Percentiles rank a stretch among this genome's conserved stretches.
phyloP scores from a whole-genome alignment of 2,113 vertebrate genomes.

The Carlito syrichta region DNA sequence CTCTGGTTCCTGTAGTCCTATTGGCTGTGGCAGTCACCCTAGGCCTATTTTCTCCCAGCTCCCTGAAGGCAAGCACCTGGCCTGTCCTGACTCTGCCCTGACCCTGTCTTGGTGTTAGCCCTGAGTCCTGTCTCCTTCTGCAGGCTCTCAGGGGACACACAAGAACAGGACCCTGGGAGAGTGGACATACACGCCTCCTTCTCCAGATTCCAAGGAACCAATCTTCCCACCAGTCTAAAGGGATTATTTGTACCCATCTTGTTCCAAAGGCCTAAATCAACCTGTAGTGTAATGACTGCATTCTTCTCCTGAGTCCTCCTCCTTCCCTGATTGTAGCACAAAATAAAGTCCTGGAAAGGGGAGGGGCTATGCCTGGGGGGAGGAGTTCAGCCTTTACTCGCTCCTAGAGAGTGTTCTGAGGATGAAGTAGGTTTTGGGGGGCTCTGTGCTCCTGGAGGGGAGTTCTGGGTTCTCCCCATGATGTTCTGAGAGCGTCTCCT shows the following conservation, averaged over 20 bases:
- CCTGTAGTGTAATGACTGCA: not conserved
- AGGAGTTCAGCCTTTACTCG: no score
- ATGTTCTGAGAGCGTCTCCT: not conserved
- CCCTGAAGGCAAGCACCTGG: not conserved
- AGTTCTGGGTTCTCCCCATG: not conserved
- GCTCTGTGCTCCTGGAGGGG: no score
- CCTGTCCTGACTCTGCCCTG: no score
- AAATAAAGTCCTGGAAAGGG: not conserved
- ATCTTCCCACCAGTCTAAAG: not conserved
- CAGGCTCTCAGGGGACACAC: not conserved
- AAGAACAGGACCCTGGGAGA: not conserved
- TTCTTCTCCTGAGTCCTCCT: not conserved
- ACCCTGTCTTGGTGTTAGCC: no score
- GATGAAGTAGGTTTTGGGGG: not conserved
- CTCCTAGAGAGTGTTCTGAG: not conserved
- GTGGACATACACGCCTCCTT: rapidly evolving
- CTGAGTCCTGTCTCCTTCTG: not conserved
- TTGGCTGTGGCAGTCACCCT: not conserved
- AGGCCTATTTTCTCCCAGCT: not conserved
- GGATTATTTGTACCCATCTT: not conserved
- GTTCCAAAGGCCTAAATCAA: not conserved
- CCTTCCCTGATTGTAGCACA: no score
- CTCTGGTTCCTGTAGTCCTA: not conserved
- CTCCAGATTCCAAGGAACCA: no score
- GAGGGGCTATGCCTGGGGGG: not conserved